These are phyloP conservation scores for Pagrus major DNA, from an alignment of 2,113 vertebrate genomes.

Conservation along the genomic window DNA sequence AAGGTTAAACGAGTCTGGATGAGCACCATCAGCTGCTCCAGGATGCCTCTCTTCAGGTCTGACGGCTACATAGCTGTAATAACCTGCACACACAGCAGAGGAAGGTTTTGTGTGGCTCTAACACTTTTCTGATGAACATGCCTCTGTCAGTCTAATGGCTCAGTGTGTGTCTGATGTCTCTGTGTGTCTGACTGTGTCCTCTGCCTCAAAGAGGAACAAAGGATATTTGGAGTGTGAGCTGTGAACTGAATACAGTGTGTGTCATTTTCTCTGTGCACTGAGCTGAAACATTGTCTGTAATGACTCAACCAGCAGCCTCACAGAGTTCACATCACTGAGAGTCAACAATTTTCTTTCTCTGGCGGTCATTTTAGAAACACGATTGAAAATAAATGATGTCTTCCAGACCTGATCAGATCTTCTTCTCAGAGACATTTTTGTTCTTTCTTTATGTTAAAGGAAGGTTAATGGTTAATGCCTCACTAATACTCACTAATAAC, in stretches of 20 bases:
- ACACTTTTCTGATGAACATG: not conserved
- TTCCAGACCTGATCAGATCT: not conserved
- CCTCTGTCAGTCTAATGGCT: not conserved
- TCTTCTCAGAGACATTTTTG: not conserved
- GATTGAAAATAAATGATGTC: conserved; percentile 10
- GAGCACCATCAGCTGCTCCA: no score
- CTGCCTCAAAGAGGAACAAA: conserved; percentile 33
- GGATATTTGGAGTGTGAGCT: conserved; percentile 36
- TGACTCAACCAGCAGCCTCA: conserved; percentile 36
- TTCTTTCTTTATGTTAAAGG: not conserved
- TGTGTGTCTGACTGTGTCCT: not conserved
- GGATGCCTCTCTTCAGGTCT: no score
- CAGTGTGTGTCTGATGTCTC: not conserved
- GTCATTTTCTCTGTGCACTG: conserved; percentile 50
- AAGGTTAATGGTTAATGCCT: not conserved
- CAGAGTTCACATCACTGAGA: conserved; percentile 38
- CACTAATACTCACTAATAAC: not conserved
- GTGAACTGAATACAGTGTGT: conserved; percentile 50
- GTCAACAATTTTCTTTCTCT: conserved; percentile 15
- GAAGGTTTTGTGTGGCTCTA: not conserved
- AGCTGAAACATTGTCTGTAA: conserved; percentile 33
- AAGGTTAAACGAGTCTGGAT: no score
- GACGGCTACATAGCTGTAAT: not conserved
- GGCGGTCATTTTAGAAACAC: conserved; percentile 21
- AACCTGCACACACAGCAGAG: not conserved